phyloP scores from a whole-genome alignment of 1,140 invertebrate genomes.

The Papilio glaucus region DNA sequence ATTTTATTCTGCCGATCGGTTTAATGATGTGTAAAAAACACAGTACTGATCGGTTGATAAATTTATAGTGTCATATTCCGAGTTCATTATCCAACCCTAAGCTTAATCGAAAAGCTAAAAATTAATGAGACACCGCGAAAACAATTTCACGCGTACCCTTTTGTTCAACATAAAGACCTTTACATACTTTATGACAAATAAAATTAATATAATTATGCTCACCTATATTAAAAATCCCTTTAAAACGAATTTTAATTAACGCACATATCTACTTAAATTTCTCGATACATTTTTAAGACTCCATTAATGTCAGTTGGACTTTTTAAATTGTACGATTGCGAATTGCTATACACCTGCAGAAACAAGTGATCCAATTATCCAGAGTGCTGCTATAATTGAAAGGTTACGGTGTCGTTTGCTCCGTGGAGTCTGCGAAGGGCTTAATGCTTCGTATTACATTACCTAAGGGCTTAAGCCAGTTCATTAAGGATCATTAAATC shows the following conservation, averaged over 20 bases:
- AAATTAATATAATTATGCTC: constrained; percentile 4
- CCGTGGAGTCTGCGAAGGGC: constrained; percentile 59
- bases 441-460: constrained; percentile 70
- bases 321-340: constrained; percentile 12
- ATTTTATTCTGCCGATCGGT: constrained; percentile 41
- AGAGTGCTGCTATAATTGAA: constrained; percentile 49
- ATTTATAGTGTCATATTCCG: constrained; percentile 48
- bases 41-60: constrained; percentile 43
- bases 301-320: constrained; percentile 26
- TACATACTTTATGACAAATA: constrained; percentile 35
- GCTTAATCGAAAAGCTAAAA: constrained; percentile 64
- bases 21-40: constrained; percentile 43
- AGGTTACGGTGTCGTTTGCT: constrained; percentile 55
- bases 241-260: constrained; percentile 21
- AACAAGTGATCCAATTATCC: constrained; percentile 53
- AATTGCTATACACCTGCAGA: constrained; percentile 33
- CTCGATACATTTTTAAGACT: constrained; percentile 29
- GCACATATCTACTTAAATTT: background rate
- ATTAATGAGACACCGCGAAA: constrained; percentile 59
- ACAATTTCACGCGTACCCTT: constrained; percentile 57
- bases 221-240: background rate
- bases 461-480: constrained; percentile 71
- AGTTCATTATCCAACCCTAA: constrained; percentile 57
- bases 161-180: constrained; percentile 43
- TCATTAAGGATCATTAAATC: constrained; percentile 75